Evolutionary conservation across 2,797 vertebrate genomes (phyloP).

Genomic region (Sebastes trivittatus): DNA sequence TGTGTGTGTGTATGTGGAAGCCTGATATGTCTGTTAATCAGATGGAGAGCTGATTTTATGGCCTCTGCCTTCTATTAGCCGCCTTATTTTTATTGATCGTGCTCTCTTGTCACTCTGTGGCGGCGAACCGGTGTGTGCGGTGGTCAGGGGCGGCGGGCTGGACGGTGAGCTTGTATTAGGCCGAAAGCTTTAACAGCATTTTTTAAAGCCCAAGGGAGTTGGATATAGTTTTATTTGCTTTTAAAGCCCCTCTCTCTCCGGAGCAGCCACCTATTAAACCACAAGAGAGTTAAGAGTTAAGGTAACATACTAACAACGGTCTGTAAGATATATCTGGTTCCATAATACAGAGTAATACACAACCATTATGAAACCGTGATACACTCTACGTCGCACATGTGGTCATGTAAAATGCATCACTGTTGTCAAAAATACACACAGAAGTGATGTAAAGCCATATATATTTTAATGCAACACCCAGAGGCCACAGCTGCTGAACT

Average conservation of each 20-base stretch:
- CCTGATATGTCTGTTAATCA: constrained; percentile 41
- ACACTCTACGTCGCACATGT: constrained; percentile 5
- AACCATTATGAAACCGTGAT: constrained; percentile 30
- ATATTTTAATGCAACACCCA: constrained; percentile 48
- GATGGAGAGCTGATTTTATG: constrained; percentile 56
- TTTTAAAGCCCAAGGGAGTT: constrained; percentile 56
- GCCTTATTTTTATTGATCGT: constrained; percentile 65
- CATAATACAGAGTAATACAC: constrained; percentile 10
- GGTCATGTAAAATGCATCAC: constrained; percentile 60
- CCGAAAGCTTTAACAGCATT: constrained; percentile 59
- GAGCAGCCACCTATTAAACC: constrained; percentile 39
- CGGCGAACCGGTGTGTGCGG: constrained; percentile 14
- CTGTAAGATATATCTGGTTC: constrained; percentile 19
- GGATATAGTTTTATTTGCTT: constrained; percentile 61
- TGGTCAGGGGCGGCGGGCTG: constrained; percentile 7
- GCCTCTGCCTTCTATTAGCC: constrained; percentile 37
- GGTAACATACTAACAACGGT: constrained; percentile 9
- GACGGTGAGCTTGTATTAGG: constrained; percentile 32
- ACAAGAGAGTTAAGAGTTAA: constrained; percentile 11
- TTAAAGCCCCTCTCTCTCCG: constrained; percentile 35
- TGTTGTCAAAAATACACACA: constrained; percentile 26
- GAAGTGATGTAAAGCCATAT: constrained; percentile 49
- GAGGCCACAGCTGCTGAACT: constrained; percentile 40
- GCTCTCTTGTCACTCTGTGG: constrained; percentile 36
- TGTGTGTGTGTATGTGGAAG: not conserved